Evolutionary conservation across 1,140 invertebrate species (phyloP).

Genomic region (Brachionus rubens): DNA sequence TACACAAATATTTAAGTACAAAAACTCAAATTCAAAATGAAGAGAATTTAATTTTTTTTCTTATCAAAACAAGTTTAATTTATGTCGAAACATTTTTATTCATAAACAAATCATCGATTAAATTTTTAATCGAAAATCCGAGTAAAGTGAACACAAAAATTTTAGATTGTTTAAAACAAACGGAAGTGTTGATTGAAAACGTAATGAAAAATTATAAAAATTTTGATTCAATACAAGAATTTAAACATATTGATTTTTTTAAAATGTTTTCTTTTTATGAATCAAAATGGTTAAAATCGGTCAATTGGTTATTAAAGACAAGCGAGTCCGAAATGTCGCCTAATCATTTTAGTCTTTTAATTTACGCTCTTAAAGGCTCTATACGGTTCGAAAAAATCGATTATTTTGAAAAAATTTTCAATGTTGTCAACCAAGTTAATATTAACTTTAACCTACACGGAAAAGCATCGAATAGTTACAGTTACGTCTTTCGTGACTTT

Average conservation of each 20-base stretch:
- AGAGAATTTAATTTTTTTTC: background rate
- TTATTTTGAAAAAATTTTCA: conserved; percentile 14
- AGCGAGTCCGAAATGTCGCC: background rate
- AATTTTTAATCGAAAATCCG: conserved; percentile 2
- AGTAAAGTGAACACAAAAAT: background rate
- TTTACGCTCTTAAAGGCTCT: background rate
- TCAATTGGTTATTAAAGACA: background rate
- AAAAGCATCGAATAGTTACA: background rate
- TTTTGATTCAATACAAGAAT: conserved; percentile 24
- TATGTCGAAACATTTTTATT: conserved; percentile 17
- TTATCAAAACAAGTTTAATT: background rate
- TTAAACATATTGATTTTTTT: conserved; percentile 13
- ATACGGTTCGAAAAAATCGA: conserved; percentile 5
- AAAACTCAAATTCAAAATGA: background rate
- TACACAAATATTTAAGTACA: background rate
- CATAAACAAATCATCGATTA: conserved; percentile 1
- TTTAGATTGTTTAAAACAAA: background rate
- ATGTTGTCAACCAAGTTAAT: background rate
- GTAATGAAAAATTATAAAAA: conserved; percentile 25
- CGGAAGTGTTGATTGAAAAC: background rate
- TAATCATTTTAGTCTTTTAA: background rate
- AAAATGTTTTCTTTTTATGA: conserved; percentile 12
- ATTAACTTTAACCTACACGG: background rate
- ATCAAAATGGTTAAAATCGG: conserved; percentile 6
- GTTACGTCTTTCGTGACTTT: background rate